phyloP scores from a whole-genome alignment of 2,113 vertebrate genomes.

The Festucalex cinctus region DNA sequence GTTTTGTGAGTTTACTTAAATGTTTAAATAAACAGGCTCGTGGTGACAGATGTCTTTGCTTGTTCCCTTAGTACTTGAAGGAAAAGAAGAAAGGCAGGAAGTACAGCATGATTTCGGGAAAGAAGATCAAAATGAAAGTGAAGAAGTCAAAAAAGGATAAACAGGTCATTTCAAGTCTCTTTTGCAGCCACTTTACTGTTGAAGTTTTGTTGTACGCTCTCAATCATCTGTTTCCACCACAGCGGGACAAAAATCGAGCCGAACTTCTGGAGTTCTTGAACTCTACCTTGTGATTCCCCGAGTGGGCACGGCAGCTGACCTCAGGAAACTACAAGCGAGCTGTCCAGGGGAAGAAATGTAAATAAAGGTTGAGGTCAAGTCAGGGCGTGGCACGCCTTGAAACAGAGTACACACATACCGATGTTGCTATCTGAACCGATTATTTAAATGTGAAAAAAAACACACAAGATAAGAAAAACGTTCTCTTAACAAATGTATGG shows the following conservation, averaged over 20 bases:
- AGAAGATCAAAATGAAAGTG: slow-evolving; percentile 92
- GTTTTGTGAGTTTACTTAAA: background rate
- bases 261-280: slow-evolving; percentile 87
- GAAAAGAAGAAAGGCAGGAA: slow-evolving; percentile 85
- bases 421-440: background rate
- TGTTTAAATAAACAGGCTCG: background rate
- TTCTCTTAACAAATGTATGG: background rate
- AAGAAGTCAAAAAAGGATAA: slow-evolving; percentile 91
- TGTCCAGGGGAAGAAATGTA: slow-evolving; percentile 6
- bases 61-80: slow-evolving; percentile 79
- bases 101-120: slow-evolving; percentile 91
- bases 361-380: background rate
- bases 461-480: background rate
- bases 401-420: background rate
- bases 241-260: slow-evolving; percentile 85
- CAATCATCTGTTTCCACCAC: slow-evolving; percentile 9
- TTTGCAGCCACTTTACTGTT: background rate
- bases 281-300: slow-evolving; percentile 75
- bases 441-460: background rate
- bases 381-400: background rate
- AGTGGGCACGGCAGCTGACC: slow-evolving; percentile 32
- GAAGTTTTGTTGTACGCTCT: background rate
- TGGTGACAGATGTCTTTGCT: background rate
- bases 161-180: slow-evolving; percentile 70
- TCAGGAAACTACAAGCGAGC: slow-evolving; percentile 44